These are phyloP conservation scores for Scrobipalpa atriplicella DNA, from an alignment of 2,888 invertebrate species.

Conservation along the genomic window DNA sequence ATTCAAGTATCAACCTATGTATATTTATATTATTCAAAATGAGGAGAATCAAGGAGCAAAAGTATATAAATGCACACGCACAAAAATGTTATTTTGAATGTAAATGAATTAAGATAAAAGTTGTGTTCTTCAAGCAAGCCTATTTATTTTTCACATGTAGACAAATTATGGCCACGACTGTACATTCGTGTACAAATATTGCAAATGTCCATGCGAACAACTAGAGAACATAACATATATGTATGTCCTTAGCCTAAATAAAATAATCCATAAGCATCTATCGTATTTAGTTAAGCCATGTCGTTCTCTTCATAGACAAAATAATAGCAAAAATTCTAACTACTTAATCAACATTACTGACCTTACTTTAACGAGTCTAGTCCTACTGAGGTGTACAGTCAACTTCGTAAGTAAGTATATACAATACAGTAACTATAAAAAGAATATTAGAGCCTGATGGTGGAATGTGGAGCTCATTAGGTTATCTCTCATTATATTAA, in stretches of 20 bases:
- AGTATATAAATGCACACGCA: too few relatives aligned
- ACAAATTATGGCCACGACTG: neutral
- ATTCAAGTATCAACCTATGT: too few relatives aligned
- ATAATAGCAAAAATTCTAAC: slow-evolving; percentile 8
- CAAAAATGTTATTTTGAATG: too few relatives aligned
- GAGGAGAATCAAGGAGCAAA: too few relatives aligned
- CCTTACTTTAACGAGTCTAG: neutral
- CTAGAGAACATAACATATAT: neutral
- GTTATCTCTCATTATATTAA: too few relatives aligned
- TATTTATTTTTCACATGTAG: neutral
- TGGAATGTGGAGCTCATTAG: too few relatives aligned
- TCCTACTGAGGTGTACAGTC: slow-evolving; percentile 1
- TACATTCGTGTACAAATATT: slow-evolving; percentile 5
- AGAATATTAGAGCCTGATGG: too few relatives aligned
- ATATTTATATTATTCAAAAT: too few relatives aligned
- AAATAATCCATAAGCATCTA: slow-evolving; percentile 7
- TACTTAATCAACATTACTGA: slow-evolving; percentile 5
- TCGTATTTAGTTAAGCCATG: slow-evolving; percentile 4
- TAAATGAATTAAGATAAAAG: too few relatives aligned
- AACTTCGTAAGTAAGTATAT: neutral
- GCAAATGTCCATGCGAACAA: slow-evolving; percentile 3
- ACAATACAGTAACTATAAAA: too few relatives aligned
- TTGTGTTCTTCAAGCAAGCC: too few relatives aligned
- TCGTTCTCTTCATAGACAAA: too few relatives aligned
- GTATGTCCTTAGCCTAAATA: slow-evolving; percentile 11